Evolutionary conservation across 2,113 vertebrate species (phyloP).

Genomic region (Anarrhichthys ocellatus): DNA sequence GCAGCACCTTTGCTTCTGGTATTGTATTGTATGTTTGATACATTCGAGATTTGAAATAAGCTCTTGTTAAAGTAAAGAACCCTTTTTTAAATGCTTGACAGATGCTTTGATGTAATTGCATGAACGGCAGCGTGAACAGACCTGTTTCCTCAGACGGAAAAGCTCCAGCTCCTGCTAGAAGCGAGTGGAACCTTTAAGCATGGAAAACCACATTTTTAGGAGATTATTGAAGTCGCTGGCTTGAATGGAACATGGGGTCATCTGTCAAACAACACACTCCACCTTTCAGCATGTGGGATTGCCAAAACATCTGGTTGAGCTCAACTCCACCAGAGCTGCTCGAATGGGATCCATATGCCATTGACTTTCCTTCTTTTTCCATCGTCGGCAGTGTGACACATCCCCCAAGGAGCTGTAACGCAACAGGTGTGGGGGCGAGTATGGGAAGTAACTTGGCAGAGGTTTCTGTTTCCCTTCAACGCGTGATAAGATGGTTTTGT

Average conservation of each 20-base stretch:
- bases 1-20: neutral
- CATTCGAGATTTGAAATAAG: neutral
- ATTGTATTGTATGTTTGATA: neutral
- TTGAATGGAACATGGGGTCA: neutral
- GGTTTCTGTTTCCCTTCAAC: constrained; percentile 20
- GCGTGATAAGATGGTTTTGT: constrained; percentile 20
- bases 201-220: neutral
- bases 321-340: constrained; percentile 8
- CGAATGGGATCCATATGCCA: constrained; percentile 31
- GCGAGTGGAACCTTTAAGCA: neutral
- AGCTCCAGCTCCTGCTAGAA: neutral
- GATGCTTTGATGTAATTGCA: neutral
- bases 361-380: neutral
- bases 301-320: constrained; percentile 51
- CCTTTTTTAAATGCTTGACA: neutral
- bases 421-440: constrained; percentile 50
- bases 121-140: neutral
- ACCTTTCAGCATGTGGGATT: constrained; percentile 39
- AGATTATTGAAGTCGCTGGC: neutral
- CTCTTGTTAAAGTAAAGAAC: neutral
- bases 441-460: constrained; percentile 32
- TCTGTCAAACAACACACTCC: constrained; percentile 30
- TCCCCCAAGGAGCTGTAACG: constrained; percentile 23
- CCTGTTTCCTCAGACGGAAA: neutral
- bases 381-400: constrained; percentile 8